A percentile compares a stretch with the other conserved stretches of the same genome.
Conservation (phyloP, 1,140 invertebrate genomes). For the Paraescarpia echinospica region DNA sequence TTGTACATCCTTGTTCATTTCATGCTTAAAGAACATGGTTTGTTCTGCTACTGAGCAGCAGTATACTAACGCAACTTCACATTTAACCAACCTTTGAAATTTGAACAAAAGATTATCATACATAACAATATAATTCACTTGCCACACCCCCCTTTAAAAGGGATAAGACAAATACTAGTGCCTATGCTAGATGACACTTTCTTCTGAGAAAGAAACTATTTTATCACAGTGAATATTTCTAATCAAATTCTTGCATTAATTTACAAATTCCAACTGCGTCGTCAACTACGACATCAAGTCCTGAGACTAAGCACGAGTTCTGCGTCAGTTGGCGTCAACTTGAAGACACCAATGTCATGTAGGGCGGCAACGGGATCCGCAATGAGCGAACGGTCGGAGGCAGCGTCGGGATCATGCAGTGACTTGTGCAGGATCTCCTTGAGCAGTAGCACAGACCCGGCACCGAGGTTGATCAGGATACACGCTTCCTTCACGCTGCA, state of each 20-base stretch:
- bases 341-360: slow-evolving; percentile 68
- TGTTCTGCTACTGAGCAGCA: too few relatives aligned
- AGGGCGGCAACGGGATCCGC: slow-evolving; percentile 61
- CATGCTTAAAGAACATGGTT: not conserved
- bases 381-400: slow-evolving; percentile 52
- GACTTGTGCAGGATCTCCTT: slow-evolving; percentile 65
- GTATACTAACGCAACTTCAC: too few relatives aligned
- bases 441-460: slow-evolving; percentile 75
- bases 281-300: slow-evolving; percentile 29
- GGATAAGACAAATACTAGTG: too few relatives aligned
- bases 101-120: too few relatives aligned
- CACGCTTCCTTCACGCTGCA: slow-evolving; percentile 78
- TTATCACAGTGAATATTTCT: too few relatives aligned
- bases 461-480: slow-evolving; percentile 72
- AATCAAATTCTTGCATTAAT: too few relatives aligned
- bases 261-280: not conserved
- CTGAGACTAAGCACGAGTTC: slow-evolving; percentile 39
- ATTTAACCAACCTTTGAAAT: too few relatives aligned
- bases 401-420: slow-evolving; percentile 37
- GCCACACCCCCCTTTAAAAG: too few relatives aligned
- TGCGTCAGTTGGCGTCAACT: slow-evolving; percentile 65
- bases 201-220: too few relatives aligned
- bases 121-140: too few relatives aligned
- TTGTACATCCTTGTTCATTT: not conserved
- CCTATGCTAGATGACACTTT: too few relatives aligned